These are phyloP conservation scores for Tachycineta bicolor DNA, from an alignment of 2,113 vertebrate genomes.

Conservation along the genomic window DNA sequence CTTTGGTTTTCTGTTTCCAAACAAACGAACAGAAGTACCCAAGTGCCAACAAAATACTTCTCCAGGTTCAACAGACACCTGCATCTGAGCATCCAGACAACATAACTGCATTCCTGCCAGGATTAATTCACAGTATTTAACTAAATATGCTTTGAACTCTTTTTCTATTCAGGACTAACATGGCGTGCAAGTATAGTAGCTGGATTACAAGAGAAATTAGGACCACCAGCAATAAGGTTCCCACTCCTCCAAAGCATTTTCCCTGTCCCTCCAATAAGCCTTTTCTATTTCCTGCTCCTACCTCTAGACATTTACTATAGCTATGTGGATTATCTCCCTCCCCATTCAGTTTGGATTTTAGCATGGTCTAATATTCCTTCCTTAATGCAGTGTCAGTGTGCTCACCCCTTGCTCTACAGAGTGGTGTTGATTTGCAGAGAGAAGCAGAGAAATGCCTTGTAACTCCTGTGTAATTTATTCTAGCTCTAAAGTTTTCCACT, in stretches of 20 bases:
- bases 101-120: not conserved
- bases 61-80: not conserved
- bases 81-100: not conserved
- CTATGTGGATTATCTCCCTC: not conserved
- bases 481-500: slow-evolving; percentile 18
- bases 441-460: not conserved
- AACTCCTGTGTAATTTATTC: slow-evolving; percentile 5
- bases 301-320: not conserved
- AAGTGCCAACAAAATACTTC: not conserved
- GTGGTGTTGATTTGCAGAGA: slow-evolving; percentile 38
- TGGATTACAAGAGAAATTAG: not conserved
- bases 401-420: not conserved
- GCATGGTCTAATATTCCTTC: not conserved
- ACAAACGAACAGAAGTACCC: not conserved
- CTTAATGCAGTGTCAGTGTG: not conserved
- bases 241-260: not conserved
- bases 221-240: not conserved
- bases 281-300: not conserved
- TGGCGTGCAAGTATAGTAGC: not conserved
- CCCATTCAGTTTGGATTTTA: not conserved
- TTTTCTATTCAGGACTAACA: not conserved
- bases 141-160: not conserved
- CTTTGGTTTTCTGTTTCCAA: not conserved
- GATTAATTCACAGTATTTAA: not conserved
- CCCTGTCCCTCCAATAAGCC: not conserved